A percentile compares a stretch with the other conserved stretches of the same genome.
phyloP scores from a whole-genome alignment of 2,797 vertebrate genomes.

The Hoplostethus atlanticus region DNA sequence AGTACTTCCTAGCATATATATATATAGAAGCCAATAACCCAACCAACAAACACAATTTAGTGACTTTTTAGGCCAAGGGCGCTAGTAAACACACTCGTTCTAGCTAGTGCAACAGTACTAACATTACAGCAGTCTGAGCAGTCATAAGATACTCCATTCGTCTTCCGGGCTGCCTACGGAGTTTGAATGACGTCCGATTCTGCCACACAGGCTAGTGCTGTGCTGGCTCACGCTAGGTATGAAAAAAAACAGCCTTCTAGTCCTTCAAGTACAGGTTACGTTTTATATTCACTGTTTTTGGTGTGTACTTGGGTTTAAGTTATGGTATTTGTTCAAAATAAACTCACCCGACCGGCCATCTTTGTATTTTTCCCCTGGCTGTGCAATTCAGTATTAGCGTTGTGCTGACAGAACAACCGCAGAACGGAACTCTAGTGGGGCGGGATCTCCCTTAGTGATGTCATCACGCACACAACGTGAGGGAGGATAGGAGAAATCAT shows the following conservation, averaged over 20 bases:
- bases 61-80: neutral
- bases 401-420: slow-evolving; percentile 44
- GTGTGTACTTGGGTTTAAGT: accelerated
- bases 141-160: slow-evolving; percentile 57
- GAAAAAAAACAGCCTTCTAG: neutral
- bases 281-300: neutral
- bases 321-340: neutral
- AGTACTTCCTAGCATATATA: neutral
- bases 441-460: slow-evolving; percentile 13
- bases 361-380: slow-evolving; percentile 23
- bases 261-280: neutral
- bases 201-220: slow-evolving; percentile 55
- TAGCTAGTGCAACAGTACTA: neutral
- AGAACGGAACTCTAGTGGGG: slow-evolving; percentile 18
- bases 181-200: slow-evolving; percentile 72
- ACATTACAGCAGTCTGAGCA: neutral
- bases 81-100: neutral
- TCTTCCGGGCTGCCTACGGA: slow-evolving; percentile 70
- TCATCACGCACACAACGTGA: slow-evolving; percentile 41
- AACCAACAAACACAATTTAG: neutral
- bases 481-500: neutral
- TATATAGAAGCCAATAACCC: neutral
- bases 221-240: slow-evolving; percentile 33
- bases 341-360: slow-evolving; percentile 79
- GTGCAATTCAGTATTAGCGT: slow-evolving; percentile 25